Evolutionary conservation across 2,888 invertebrate species (phyloP).

Genomic region (Capitulum mitella): DNA sequence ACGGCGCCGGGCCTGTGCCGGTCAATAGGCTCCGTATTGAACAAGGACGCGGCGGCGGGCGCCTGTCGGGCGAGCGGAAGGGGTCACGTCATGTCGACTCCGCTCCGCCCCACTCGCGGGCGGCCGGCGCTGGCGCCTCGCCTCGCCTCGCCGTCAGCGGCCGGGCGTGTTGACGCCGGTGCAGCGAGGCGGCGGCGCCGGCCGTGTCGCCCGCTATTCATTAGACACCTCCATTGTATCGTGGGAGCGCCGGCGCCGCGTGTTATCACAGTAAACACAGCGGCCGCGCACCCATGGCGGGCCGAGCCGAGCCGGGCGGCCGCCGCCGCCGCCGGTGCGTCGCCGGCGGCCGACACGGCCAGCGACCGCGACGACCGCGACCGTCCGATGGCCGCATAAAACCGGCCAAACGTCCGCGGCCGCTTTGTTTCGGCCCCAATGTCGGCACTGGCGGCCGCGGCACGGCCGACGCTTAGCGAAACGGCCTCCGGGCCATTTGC

Average conservation of each 20-base stretch:
- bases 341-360: neutral
- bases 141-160: neutral
- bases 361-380: no score
- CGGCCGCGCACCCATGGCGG: slow-evolving; percentile 2
- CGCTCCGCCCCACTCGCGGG: no score
- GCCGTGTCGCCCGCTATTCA: slow-evolving; percentile 1
- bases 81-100: no score
- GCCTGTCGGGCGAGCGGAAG: no score
- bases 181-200: no score
- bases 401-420: neutral
- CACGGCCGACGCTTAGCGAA: neutral
- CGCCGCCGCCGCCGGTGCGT: neutral
- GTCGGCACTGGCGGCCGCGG: neutral
- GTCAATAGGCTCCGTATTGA: no score
- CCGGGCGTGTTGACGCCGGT: neutral
- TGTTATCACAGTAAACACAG: slow-evolving; percentile 13
- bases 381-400: no score
- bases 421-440: neutral
- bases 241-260: neutral
- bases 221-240: slow-evolving; percentile 23
- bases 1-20: no score
- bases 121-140: no score
- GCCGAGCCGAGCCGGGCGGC: neutral
- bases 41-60: no score
- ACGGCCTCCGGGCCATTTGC: neutral